A percentile compares a stretch with the other conserved stretches of the same genome.
phyloP scores from a whole-genome alignment of 92 coral and sea anemone species.

The Muricea muricata region DNA sequence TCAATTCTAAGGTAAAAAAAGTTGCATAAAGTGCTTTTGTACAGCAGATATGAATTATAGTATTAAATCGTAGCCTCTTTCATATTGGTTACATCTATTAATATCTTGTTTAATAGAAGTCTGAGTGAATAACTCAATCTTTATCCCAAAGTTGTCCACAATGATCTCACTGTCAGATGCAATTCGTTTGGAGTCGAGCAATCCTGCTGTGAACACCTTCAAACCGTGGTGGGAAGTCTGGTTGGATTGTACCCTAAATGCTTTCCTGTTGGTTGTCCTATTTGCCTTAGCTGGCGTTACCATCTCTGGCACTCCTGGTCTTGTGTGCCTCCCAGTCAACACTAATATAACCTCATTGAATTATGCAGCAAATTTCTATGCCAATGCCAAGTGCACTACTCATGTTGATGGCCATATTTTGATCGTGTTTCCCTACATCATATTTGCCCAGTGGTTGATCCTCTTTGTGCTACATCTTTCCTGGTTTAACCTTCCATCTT shows the following conservation, averaged over 20 bases:
- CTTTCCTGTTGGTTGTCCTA: slow-evolving; percentile 33
- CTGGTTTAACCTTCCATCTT: slow-evolving; percentile 36
- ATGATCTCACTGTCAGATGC: slow-evolving; percentile 47
- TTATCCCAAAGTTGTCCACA: neutral
- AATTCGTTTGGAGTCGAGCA: slow-evolving; percentile 31
- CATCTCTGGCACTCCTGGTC: slow-evolving; percentile 39
- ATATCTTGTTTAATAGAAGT: too few relatives aligned
- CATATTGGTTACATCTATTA: too few relatives aligned
- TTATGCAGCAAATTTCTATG: slow-evolving; percentile 18
- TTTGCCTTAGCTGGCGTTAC: slow-evolving; percentile 43
- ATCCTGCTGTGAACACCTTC: slow-evolving; percentile 34
- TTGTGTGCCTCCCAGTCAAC: slow-evolving; percentile 18
- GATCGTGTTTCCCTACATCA: slow-evolving; percentile 36
- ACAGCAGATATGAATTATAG: too few relatives aligned
- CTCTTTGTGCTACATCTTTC: slow-evolving; percentile 37
- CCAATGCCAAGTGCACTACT: slow-evolving; percentile 39
- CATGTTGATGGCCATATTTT: slow-evolving; percentile 32
- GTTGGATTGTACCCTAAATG: slow-evolving; percentile 28
- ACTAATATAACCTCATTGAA: slow-evolving; percentile 8
- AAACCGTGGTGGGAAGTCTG: slow-evolving; percentile 48
- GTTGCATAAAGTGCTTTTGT: too few relatives aligned
- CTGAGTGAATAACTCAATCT: neutral
- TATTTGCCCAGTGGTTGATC: slow-evolving; percentile 30
- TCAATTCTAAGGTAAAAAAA: too few relatives aligned
- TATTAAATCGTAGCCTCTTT: too few relatives aligned